Conservation (phyloP, 2,797 vertebrate genomes). For the Scolopax bukidnonensis region DNA sequence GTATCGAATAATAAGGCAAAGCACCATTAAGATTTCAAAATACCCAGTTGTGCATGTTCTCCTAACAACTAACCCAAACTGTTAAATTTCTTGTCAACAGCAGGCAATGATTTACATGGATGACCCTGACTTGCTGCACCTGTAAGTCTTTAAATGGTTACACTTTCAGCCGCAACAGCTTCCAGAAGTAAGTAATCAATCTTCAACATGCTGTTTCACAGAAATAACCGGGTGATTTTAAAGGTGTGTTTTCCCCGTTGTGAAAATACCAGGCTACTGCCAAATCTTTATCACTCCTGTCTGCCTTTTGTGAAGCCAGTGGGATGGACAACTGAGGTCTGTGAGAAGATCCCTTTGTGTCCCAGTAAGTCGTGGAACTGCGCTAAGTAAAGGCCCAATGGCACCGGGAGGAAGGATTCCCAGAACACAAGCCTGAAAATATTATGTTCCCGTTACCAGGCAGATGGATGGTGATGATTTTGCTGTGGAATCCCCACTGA, state of each 20-base stretch:
- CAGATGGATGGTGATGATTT: neutral
- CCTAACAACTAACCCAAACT: neutral
- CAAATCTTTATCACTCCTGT: neutral
- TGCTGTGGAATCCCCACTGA: neutral
- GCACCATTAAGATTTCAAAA: constrained; percentile 3
- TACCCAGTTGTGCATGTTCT: neutral
- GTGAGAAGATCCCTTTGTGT: neutral
- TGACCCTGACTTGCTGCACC: constrained; percentile 32
- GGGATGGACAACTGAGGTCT: neutral
- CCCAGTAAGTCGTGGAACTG: neutral
- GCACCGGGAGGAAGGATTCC: neutral
- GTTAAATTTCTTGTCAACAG: neutral
- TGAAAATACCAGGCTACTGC: neutral
- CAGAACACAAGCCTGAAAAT: neutral
- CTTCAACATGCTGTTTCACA: neutral
- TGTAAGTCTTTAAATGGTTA: constrained; percentile 11
- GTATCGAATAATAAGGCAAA: neutral
- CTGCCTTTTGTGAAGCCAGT: neutral
- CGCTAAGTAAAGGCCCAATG: neutral
- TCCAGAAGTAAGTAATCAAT: constrained; percentile 18
- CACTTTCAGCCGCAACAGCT: constrained; percentile 14
- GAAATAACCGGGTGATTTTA: neutral
- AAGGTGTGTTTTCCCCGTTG: neutral
- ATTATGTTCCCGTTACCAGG: neutral
- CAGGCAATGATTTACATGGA: neutral